Evolutionary conservation across 1,140 invertebrate genomes (phyloP), one percentile per base, ranked within the genome.

Genomic region (Drosophila orosa): DNA sequence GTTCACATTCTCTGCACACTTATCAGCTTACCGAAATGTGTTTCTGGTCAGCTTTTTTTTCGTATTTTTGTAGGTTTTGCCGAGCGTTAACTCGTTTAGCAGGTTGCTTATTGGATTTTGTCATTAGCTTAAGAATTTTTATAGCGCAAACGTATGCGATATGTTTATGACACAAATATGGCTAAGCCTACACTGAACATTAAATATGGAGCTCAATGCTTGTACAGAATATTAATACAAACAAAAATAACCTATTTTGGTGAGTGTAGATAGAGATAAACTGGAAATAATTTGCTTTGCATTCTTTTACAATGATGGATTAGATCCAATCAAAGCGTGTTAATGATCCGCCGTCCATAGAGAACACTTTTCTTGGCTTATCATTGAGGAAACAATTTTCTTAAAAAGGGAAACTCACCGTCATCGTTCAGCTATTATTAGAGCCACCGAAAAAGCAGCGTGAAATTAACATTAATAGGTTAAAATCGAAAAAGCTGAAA

Each of bases 41-140:
- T 40, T 80, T 72, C 56, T 57, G 52, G 40, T 29, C 50, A 54
- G 42, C 29, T 33, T 29, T 56, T 9, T 35, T 59, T 58, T 27
- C 6, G 27, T 2, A 27, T 45, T 57, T 33, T 19, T 27, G 25
- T 39, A 9, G 44, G 33, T 62, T 39, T 62, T 3, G 33, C 57
- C 13, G 12, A 31, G 31, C 44, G 37, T 25, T 48, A 82, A 84
- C 80, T 39, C 67, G 80, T 85, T 84, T 84, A 75, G 77, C 80
- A 39, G 72, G 80, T 80, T 80, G 72, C 57, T 60, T 74, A 55
- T 71, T 74, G 69, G 80, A 84, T 71, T 85, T 85, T 85, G 81
- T 85, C 81, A 84, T 84, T 85, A 84, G 48, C 58, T 60, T 48
- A 85, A 77, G 73, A 56, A 73, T 73, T 85, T 84, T 84, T 84